Conservation (phyloP, 2,888 invertebrate genomes). For the Graphium colonna region DNA sequence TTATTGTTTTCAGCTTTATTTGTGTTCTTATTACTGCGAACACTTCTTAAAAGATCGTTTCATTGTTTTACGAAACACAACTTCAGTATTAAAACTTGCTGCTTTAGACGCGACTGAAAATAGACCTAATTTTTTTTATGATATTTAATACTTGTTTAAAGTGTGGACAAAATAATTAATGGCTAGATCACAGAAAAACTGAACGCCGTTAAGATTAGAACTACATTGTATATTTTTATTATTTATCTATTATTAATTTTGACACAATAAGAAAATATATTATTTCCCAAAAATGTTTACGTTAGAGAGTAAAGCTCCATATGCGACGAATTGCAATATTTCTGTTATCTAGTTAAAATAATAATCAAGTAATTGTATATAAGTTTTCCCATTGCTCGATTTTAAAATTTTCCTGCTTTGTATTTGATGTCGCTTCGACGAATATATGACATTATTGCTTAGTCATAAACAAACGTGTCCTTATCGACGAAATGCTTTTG, state of each 20-base stretch:
- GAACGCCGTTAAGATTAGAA: too few relatives aligned
- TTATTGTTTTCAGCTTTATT: constrained; percentile 26
- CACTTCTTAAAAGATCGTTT: too few relatives aligned
- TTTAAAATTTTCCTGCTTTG: not conserved
- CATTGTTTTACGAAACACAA: too few relatives aligned
- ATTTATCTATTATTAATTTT: too few relatives aligned
- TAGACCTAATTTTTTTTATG: too few relatives aligned
- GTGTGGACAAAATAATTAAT: not conserved
- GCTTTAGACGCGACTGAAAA: too few relatives aligned
- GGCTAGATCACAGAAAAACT: constrained; percentile 1
- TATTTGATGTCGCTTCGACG: constrained; percentile 1
- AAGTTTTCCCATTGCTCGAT: not conserved
- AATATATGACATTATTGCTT: not conserved
- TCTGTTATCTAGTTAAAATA: not conserved
- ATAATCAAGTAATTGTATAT: not conserved
- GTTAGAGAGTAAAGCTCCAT: too few relatives aligned
- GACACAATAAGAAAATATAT: too few relatives aligned
- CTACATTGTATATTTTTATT: too few relatives aligned
- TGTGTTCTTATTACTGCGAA: too few relatives aligned
- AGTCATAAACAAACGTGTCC: not conserved
- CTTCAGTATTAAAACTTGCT: too few relatives aligned
- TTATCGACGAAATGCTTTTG: constrained; percentile 19
- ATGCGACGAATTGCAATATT: not conserved
- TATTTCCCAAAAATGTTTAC: too few relatives aligned
- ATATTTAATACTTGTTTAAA: not conserved